Evolutionary conservation across 2,113 vertebrate species (phyloP), one percentile per base, ranked within the genome.

Genomic region (Sclerurus mexicanus): DNA sequence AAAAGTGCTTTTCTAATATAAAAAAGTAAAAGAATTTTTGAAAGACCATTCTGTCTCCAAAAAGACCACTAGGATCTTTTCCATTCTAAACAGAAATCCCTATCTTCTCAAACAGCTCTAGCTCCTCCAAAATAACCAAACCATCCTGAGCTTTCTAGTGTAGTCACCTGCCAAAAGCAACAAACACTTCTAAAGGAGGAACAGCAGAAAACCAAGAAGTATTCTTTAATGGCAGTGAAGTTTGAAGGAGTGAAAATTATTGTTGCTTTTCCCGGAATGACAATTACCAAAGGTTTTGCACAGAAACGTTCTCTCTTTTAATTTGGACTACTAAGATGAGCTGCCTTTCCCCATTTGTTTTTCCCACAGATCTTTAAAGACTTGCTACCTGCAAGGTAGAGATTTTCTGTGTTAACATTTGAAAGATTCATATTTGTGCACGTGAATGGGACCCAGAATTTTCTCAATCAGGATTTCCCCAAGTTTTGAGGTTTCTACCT

Each of bases 81-180:
- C 89, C 76, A 63, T 83, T 94, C 91, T 92, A 58, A 95, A 87
- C 22, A 95, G 64, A 88, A 93, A 92, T 76, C 89, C 73, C 86
- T 71, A 89, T 93, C 76, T 87, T 74, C 84, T 83, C 59, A 42
- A 88, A 85, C 76, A 81, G 76, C 77, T 72, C 80, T 53, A 83
- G 59, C 90, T 90, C 28, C 92, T 93, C 90, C 94, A 96, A 96
- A 97, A 67, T 88, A 97, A 97, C 85, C 90, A 94, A 96, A 88
- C 67, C 73, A 86, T 74, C 88, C 76, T 7, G 25, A 88, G 71
- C 78, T 88, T 67, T 86, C 76, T 63, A 25, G 10, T 3, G 0
- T 12, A 18, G 58, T 50, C 66, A 92, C 60, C 63, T 80, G 96
- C 95, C 96, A 96, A 96, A 58, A 92, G 83, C 89, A 97, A 97